Evolutionary conservation across 2,888 invertebrate genomes (phyloP).

Genomic region (Melitaea athalia): DNA sequence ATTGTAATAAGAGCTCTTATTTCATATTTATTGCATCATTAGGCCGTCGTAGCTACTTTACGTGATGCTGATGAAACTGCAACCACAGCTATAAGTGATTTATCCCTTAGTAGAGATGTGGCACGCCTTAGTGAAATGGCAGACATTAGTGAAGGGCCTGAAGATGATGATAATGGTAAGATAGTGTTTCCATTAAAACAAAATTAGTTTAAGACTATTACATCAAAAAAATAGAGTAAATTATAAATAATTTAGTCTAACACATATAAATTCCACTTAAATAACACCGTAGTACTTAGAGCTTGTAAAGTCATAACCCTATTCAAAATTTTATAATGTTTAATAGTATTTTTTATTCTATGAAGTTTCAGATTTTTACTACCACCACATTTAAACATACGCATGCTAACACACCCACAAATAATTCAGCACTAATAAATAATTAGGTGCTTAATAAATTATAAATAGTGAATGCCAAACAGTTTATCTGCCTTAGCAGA

Average conservation of each 20-base stretch:
- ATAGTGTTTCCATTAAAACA: conserved; percentile 6
- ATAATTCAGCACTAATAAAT: conserved; percentile 24
- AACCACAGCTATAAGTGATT: conserved; percentile 77
- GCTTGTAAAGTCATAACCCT: conserved; percentile 20
- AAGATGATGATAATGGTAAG: conserved; percentile 88
- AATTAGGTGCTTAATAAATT: conserved; percentile 10
- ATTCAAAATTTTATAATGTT: conserved; percentile 7
- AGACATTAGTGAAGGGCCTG: conserved; percentile 86
- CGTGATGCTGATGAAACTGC: conserved; percentile 83
- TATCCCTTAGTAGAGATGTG: conserved; percentile 85
- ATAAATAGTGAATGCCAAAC: conserved; percentile 12
- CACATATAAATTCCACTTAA: conserved; percentile 12
- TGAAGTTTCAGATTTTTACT: conserved; percentile 11
- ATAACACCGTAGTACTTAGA: conserved; percentile 22
- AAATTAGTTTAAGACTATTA: neutral
- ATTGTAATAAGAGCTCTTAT: neutral
- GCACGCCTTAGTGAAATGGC: conserved; percentile 87
- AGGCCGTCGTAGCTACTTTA: conserved; percentile 74
- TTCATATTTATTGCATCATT: conserved; percentile 17
- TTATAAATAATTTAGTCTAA: conserved; percentile 10
- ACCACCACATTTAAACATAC: conserved; percentile 12
- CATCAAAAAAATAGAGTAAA: conserved; percentile 8
- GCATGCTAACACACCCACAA: conserved; percentile 25
- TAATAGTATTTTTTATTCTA: conserved; percentile 8
- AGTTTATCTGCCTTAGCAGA: conserved; percentile 10